Evolutionary conservation across 2,888 invertebrate species (phyloP).

Genomic region (Amphipoea lucens): DNA sequence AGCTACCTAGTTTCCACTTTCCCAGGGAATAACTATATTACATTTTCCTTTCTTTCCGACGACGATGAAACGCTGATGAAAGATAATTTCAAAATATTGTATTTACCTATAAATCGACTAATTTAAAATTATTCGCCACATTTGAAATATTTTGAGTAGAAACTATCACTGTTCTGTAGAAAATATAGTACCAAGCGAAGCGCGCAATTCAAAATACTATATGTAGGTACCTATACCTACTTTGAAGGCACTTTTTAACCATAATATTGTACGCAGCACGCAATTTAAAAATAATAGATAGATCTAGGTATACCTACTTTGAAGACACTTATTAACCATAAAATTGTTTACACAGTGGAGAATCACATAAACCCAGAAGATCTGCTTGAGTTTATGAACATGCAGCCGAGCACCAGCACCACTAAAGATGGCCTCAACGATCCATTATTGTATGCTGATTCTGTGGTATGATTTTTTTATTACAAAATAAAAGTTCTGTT

Average conservation of each 20-base stretch:
- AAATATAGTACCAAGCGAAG: not conserved
- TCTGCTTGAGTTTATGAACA: conserved; percentile 77
- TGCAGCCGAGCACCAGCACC: conserved; percentile 55
- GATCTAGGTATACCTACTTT: not conserved
- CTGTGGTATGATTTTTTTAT: conserved; percentile 59
- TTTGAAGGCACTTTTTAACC: not conserved
- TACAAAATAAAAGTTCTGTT: not conserved
- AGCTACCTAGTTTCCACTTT: not conserved
- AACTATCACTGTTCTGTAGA: not conserved
- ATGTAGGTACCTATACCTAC: not conserved
- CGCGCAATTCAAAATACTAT: not conserved
- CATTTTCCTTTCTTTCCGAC: not conserved
- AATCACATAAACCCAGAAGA: conserved; percentile 86
- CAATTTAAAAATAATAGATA: not conserved
- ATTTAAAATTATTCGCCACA: not conserved
- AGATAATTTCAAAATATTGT: not conserved
- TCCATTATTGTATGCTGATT: conserved; percentile 60
- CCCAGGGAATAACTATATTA: not conserved
- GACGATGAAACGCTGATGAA: not conserved
- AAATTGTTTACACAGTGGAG: conserved; percentile 78
- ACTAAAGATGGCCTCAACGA: conserved; percentile 50
- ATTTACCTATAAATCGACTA: not conserved
- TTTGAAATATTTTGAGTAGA: not conserved
- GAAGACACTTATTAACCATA: not conserved
- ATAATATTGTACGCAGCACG: not conserved